These are phyloP conservation scores for Lithophane semibrunnea DNA, from an alignment of 2,888 invertebrate species.

Conservation along the genomic window DNA sequence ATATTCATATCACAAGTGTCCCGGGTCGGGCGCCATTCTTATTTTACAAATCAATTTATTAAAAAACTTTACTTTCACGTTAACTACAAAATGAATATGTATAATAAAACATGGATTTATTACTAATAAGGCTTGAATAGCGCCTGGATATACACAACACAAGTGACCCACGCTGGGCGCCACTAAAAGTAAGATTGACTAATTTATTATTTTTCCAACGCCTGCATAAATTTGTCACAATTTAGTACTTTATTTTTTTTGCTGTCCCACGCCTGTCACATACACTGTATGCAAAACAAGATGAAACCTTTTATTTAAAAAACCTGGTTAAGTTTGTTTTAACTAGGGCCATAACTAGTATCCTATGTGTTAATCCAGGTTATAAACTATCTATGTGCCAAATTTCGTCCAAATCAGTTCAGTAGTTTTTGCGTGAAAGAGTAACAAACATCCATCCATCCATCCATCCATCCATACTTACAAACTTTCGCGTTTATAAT, in stretches of 20 bases:
- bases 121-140: conserved; percentile 3
- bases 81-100: neutral
- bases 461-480: too few species aligned
- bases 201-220: conserved; percentile 36
- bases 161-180: conserved; percentile 23
- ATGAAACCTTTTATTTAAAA: neutral
- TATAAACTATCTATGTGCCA: too few species aligned
- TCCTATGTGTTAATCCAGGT: too few species aligned
- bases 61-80: neutral
- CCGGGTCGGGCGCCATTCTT: neutral
- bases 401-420: too few species aligned
- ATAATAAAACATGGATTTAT: neutral
- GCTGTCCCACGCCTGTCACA: too few species aligned
- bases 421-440: too few species aligned
- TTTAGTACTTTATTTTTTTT: too few species aligned
- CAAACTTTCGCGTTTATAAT: too few species aligned
- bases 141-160: neutral
- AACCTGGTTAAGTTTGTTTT: neutral
- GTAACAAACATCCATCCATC: too few species aligned
- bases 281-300: neutral
- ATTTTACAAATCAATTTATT: neutral
- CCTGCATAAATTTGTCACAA: neutral
- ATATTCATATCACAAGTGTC: neutral
- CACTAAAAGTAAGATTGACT: conserved; percentile 23
- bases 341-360: neutral